Base-by-base conservation (phyloP, 2,113 vertebrate species). In the Nothoprocta perdicaria region DNA sequence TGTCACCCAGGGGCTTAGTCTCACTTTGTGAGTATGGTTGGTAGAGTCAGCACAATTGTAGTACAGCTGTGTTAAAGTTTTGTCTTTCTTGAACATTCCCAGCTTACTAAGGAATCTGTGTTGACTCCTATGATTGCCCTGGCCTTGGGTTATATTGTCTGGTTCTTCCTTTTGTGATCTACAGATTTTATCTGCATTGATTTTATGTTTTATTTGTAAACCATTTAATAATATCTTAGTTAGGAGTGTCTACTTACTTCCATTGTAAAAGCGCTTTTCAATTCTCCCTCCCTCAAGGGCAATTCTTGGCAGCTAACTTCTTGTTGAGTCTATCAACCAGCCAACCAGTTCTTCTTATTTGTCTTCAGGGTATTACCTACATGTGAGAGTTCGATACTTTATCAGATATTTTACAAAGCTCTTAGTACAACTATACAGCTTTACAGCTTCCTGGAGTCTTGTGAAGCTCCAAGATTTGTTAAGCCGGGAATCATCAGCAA, bases 401-500 rank as follows among this genome's bases (percentile, higher is more conserved):
- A 61, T 75, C 7, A 6, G 23, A 22, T 55, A 43, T 75, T 90
- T 86, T 66, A 62, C 14, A 73, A 19, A 6, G 13, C 8, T 46
- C 7, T 31, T 58, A 10, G n/a, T 76, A 31, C 9, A 66, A 12
- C 1, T 29, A 23, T 14, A 71, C 1, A 14, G 3, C 60, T 65
- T 46, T 63, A 13, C 31, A 52, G 12, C 75, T 12, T 89, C 80
- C 52, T 84, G 66, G 27, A 62, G 17, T 18, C 14, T 24, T 12
- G 2, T 65, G 41, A 72, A 69, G 21, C 15, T 10, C 18, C 52
- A 41, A 31, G 41, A 50, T 81, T 60, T 84, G 27, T 60, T 63
- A 55, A 61, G 19, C 29, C 71, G 3, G 0, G 0, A 40, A 19
- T 86, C 29, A 15, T 45, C 60, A 22, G 35, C 66, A 17, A 17